Conservation (phyloP, 1,140 invertebrate species). For the Rhopalosiphum maidis region DNA sequence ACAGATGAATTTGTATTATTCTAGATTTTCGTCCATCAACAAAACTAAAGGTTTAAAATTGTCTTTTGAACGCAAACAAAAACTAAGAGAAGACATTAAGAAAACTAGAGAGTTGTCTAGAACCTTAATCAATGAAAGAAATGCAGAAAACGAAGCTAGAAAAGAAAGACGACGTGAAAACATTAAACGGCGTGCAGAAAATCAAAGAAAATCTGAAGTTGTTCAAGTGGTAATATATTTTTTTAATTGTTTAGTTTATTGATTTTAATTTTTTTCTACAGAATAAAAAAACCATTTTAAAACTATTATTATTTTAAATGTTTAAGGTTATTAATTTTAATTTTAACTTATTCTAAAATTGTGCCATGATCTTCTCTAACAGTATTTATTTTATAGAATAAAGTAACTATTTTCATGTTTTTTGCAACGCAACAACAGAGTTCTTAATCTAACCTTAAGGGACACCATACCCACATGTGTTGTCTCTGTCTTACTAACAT, state of each 20-base stretch:
- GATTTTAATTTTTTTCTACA: neutral
- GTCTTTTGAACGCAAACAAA: conserved; percentile 54
- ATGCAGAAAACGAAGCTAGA: conserved; percentile 49
- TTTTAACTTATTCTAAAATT: neutral
- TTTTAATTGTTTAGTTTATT: neutral
- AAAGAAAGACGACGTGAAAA: conserved; percentile 34
- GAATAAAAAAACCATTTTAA: too few species aligned
- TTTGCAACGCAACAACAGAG: too few species aligned
- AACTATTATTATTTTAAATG: neutral
- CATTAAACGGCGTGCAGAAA: conserved; percentile 29
- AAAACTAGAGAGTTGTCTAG: conserved; percentile 47
- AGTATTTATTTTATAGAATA: neutral
- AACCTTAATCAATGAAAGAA: conserved; percentile 26
- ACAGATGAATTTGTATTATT: neutral
- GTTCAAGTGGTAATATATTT: conserved; percentile 51
- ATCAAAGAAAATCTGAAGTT: conserved; percentile 54
- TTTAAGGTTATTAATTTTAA: neutral
- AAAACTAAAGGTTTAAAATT: conserved; percentile 55
- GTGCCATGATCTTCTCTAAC: neutral
- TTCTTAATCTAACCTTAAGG: too few species aligned
- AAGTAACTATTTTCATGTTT: too few species aligned
- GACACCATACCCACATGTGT: too few species aligned
- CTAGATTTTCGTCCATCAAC: conserved; percentile 48
- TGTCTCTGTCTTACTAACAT: too few species aligned
- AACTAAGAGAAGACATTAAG: conserved; percentile 39